These are phyloP conservation scores for Zosterops hypoxanthus DNA, from an alignment of 2,113 vertebrate genomes.

Conservation along the genomic window DNA sequence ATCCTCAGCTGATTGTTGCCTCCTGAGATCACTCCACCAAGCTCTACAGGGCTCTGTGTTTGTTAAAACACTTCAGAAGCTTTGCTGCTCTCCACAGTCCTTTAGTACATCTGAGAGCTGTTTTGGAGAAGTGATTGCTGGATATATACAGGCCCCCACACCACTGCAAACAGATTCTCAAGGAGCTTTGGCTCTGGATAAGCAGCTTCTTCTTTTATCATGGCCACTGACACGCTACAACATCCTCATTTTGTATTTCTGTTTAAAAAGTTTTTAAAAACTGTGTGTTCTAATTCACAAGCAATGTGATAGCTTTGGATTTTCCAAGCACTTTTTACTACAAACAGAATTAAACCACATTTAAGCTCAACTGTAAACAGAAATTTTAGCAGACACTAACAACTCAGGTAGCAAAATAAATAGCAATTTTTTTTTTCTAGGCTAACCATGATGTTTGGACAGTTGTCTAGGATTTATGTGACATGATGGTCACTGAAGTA, in stretches of 20 bases:
- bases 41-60: neutral
- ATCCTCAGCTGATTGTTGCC: neutral
- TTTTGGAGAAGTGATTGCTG: neutral
- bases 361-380: constrained; percentile 37
- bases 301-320: neutral
- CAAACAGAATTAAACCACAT: constrained; percentile 16
- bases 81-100: neutral
- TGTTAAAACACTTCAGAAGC: neutral
- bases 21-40: neutral
- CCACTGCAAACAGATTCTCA: neutral
- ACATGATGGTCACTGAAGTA: neutral
- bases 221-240: neutral
- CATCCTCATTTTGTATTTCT: neutral
- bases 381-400: neutral
- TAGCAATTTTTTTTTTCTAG: neutral
- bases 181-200: neutral
- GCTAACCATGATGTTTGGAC: constrained; percentile 8
- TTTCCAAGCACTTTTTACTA: neutral
- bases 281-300: neutral
- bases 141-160: rapidly evolving
- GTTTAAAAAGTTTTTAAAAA: neutral
- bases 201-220: neutral
- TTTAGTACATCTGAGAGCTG: neutral
- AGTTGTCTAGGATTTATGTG: neutral
- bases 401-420: constrained; percentile 24